Base-by-base conservation (phyloP, 2,888 invertebrate species). In the Hybos culiciformis region DNA sequence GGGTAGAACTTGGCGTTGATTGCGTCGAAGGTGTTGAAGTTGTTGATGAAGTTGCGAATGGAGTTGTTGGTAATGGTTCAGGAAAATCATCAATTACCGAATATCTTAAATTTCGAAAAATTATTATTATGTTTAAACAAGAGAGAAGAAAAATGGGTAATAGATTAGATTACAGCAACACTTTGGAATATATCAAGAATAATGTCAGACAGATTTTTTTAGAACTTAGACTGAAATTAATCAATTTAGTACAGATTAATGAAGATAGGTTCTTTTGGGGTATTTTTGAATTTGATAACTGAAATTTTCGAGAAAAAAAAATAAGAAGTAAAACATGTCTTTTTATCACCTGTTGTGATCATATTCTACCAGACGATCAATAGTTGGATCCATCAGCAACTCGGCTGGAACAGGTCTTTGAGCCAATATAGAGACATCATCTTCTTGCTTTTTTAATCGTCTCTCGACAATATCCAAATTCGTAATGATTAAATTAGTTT, bases 401-500 rank as follows among this genome's bases (percentile, higher is more conserved):
- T 86, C 85, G 0, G 84, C 73, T 0, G 84, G 78, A 9, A 76
- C 77, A 0, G 84, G 85, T 29, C 84, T 69, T 56, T 84, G 83
- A 1, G 83, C 80, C 41, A 85, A 62, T 2, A 78, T 77, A 2
- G 83, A 83, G 1, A 85, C 84, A 56, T 85, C 85, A 54, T 84
- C 83, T 56, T 86, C 85, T 55, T 87, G 87, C 56, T 87, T 86
- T 63, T 83, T 85, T 43, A 87, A 61, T 34, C 85, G 71, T 56
- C 80, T 84, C 58, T 87, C 86, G 2, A 88, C 86, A 71, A 85
- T 83, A 58, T 84, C 85, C 53, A 88, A 70, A 63, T 88, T 88
- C 54, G 83, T 84, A 42, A 88, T 88, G 41, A 88, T 88, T 53
- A 84, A 76, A 64, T 88, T 86, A 0, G 88, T 83, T 61, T 87